Evolutionary conservation across 2,113 vertebrate species (phyloP).

Genomic region (Cairina moschata): DNA sequence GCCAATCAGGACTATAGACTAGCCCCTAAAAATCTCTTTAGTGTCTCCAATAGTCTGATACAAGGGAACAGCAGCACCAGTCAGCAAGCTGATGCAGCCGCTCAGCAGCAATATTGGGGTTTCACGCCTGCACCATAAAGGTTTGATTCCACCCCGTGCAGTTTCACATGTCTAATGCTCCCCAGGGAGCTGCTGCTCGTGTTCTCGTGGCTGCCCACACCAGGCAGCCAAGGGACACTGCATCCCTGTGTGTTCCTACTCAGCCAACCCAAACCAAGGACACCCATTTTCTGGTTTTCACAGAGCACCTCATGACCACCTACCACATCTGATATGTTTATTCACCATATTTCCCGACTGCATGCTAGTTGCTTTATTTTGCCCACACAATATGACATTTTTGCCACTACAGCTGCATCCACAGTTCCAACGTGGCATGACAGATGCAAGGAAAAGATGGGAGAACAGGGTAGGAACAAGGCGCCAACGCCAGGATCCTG

Average conservation of each 20-base stretch:
- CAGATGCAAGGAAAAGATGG: background rate
- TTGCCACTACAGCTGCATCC: background rate
- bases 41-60: background rate
- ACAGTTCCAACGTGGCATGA: background rate
- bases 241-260: background rate
- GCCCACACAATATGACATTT: background rate
- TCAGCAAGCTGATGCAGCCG: background rate
- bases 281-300: background rate
- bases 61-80: background rate
- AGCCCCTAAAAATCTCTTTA: conserved; percentile 23
- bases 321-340: background rate
- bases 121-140: background rate
- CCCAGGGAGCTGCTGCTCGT: background rate
- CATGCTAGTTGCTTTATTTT: background rate
- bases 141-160: background rate
- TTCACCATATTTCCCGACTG: background rate
- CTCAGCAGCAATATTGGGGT: fast-evolving
- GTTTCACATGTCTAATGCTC: background rate
- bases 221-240: background rate
- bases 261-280: fast-evolving
- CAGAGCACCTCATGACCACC: fast-evolving
- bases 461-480: background rate
- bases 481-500: background rate
- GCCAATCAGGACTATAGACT: conserved; percentile 53
- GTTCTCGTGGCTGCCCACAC: background rate